Evolutionary conservation across 2,113 vertebrate species (phyloP).

Genomic region (Salvelinus fontinalis): DNA sequence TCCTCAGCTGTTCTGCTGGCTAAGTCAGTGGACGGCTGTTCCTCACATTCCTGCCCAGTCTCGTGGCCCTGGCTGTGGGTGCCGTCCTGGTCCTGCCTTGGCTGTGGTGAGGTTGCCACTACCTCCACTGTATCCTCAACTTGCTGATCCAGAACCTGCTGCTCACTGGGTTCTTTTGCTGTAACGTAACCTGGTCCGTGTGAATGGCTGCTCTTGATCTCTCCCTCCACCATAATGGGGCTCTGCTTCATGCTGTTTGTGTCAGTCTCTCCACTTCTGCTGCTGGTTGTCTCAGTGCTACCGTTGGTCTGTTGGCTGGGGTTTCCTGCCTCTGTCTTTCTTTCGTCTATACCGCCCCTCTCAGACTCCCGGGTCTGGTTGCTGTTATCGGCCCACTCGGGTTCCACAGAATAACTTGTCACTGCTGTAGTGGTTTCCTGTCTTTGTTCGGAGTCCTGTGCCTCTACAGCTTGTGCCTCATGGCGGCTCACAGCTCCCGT

Average conservation of each 20-base stretch:
- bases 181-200: not conserved
- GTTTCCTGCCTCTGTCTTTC: slow-evolving; percentile 24
- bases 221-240: not conserved
- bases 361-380: slow-evolving; percentile 24
- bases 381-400: slow-evolving; percentile 11
- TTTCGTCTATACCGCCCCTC: slow-evolving; percentile 5
- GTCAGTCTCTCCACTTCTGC: slow-evolving; percentile 20
- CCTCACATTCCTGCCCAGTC: not conserved
- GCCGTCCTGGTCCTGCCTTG: not conserved
- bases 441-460: slow-evolving; percentile 46
- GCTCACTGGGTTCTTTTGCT: not conserved
- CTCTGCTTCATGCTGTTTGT: not conserved
- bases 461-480: slow-evolving; percentile 12
- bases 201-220: not conserved
- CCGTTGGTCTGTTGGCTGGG: slow-evolving; percentile 33
- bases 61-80: not conserved
- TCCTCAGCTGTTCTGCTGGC: not conserved
- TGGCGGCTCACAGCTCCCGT: slow-evolving; percentile 26
- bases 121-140: not conserved
- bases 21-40: not conserved
- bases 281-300: slow-evolving; percentile 40
- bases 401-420: slow-evolving; percentile 24
- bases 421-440: slow-evolving; percentile 32
- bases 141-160: not conserved
- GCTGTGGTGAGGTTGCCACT: not conserved